Evolutionary conservation across 2,888 invertebrate genomes (phyloP).

Genomic region (Sarcophaga rosellei): DNA sequence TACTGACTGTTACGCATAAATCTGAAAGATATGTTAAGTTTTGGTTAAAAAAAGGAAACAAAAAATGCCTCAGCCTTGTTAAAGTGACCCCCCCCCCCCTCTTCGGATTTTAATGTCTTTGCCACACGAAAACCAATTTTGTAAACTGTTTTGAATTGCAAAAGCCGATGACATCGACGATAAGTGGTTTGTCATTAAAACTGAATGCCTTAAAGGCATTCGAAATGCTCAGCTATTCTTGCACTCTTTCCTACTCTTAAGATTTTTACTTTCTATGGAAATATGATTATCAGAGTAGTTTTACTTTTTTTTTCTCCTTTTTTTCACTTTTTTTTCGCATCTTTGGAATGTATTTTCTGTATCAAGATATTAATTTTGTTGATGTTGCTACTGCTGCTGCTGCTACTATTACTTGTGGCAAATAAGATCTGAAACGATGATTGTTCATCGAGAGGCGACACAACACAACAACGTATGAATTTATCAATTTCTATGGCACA

Average conservation of each 20-base stretch:
- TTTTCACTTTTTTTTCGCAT: not conserved
- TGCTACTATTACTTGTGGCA: constrained; percentile 50
- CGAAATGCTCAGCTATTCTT: not conserved
- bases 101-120: no score
- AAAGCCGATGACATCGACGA: constrained; percentile 44
- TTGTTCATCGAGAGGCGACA: constrained; percentile 11
- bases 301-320: not conserved
- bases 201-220: constrained; percentile 34
- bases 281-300: no score
- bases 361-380: constrained; percentile 39
- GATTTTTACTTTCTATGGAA: no score
- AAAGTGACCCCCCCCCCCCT: no score
- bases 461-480: constrained; percentile 27
- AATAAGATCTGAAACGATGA: constrained; percentile 47
- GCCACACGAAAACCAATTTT: not conserved
- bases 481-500: constrained; percentile 12
- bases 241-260: no score
- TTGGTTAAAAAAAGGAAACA: no score
- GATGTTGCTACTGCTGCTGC: constrained; percentile 8
- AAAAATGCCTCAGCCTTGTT: no score
- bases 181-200: constrained; percentile 59
- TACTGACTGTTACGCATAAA: no score
- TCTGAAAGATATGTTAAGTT: no score
- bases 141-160: not conserved
- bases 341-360: not conserved